Conservation (phyloP, 1,140 invertebrate genomes). For the Phortica variegata region DNA sequence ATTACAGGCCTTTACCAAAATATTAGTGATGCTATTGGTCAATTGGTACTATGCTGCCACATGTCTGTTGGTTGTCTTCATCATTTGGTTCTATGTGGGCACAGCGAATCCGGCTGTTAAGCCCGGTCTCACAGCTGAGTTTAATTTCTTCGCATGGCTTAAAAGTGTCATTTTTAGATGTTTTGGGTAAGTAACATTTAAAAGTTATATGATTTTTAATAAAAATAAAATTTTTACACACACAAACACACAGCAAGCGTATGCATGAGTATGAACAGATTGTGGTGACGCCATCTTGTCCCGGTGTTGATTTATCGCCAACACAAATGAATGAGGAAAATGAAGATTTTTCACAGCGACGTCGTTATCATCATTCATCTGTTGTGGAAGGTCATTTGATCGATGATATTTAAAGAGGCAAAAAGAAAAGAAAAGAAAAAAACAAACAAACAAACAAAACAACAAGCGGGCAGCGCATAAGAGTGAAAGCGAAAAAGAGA, state of each 20-base stretch:
- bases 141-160: slow-evolving; percentile 82
- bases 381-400: slow-evolving; percentile 77
- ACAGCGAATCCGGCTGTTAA: slow-evolving; percentile 91
- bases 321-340: slow-evolving; percentile 92
- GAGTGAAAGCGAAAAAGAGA: too few species aligned
- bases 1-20: slow-evolving; percentile 61
- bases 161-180: slow-evolving; percentile 72
- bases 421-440: too few species aligned
- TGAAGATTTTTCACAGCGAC: slow-evolving; percentile 86
- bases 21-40: slow-evolving; percentile 89
- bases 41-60: slow-evolving; percentile 88
- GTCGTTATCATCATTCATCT: slow-evolving; percentile 88
- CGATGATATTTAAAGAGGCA: slow-evolving; percentile 51
- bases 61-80: slow-evolving; percentile 75
- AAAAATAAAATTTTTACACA: not conserved
- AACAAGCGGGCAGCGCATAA: too few species aligned
- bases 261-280: slow-evolving; percentile 85
- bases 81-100: slow-evolving; percentile 92
- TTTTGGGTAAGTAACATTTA: slow-evolving; percentile 69
- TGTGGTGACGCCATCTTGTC: slow-evolving; percentile 82
- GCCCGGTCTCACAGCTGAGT: slow-evolving; percentile 85
- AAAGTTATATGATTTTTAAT: not conserved
- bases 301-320: slow-evolving; percentile 76
- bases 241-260: slow-evolving; percentile 68
- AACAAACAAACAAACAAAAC: too few species aligned